Conservation (phyloP, 2,797 vertebrate species). For the Pseudotriccus pelzelni region DNA sequence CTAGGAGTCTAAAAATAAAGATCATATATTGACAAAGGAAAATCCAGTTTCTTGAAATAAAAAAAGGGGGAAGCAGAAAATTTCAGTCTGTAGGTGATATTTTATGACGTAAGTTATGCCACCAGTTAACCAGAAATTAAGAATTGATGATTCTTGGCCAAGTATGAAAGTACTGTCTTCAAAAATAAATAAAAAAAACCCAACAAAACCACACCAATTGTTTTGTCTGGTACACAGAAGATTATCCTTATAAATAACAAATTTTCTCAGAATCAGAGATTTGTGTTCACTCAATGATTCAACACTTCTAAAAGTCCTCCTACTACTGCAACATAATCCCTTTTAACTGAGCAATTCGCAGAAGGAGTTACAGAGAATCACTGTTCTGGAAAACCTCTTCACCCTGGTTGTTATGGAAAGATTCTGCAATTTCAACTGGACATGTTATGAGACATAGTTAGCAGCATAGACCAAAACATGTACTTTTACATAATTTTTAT, state of each 20-base stretch:
- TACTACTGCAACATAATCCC: neutral
- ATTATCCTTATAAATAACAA: neutral
- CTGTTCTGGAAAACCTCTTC: neutral
- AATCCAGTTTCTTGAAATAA: neutral
- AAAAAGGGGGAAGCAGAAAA: neutral
- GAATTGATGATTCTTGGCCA: neutral
- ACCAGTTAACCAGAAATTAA: neutral
- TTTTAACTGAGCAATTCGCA: neutral
- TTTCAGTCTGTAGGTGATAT: neutral
- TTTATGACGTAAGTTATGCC: neutral
- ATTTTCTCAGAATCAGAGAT: neutral
- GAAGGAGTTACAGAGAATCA: neutral
- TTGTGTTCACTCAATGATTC: neutral
- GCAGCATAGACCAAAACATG: neutral
- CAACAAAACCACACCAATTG: rapidly evolving
- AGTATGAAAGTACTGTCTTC: neutral
- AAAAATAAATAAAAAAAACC: neutral
- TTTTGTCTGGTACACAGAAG: neutral
- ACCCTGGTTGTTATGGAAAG: neutral
- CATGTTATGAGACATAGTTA: neutral
- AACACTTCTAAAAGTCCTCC: neutral
- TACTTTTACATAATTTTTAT: neutral
- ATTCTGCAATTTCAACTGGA: neutral
- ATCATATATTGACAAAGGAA: neutral
- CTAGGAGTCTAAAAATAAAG: neutral